Base-by-base conservation (phyloP, 2,888 invertebrate species). In the Pseudeuparius sepicola region DNA sequence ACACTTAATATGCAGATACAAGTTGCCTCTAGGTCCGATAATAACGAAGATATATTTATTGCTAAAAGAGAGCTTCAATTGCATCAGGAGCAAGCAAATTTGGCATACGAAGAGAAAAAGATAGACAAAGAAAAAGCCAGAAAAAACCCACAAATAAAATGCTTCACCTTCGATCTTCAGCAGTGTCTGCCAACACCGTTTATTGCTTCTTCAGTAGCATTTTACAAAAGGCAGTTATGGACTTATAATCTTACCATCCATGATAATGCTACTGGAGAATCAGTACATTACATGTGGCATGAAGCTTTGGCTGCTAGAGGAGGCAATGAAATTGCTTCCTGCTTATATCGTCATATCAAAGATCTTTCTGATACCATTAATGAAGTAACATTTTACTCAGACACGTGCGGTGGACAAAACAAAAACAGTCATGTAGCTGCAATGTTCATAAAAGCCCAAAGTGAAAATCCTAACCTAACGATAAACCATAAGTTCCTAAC, bases 401-500 rank as follows among this genome's bases (percentile, higher is more conserved):
- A 37, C 18, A 35, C 31, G 14, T 40, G 34, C 13, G 37, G 35
- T 6, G 36, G 33, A 5, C 36, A 40, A 32, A 41, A 43, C 17
- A 33, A 23, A 29, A 41, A 37, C 13, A 34, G 31, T 2, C 39
- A 39, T 15, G 40, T 38, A 5, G 34, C 33, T 15, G 36, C 34
- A n/a, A 42, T 40, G 42, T 42, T 40, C 20, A 14, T 39, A 16
- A 32, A 3, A 17, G 24, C 24, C 26, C 31, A 40, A 36, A n/a
- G 28, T 15, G 30, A 34, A 11, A 17, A 25, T 11, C n/a, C 15
- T n/a, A n/a, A 25, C 7, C 14, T 23, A 16, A 27, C 13, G n/a
- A 30, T 44, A 18, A 31, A 42, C 16, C 42, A 42, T 23, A 43
- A 39, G 30, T 43, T 45, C 26, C 27, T 40, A 17, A 27, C 34